phyloP scores from a whole-genome alignment of 2,797 vertebrate species.

The Phyllotis vaccarum region DNA sequence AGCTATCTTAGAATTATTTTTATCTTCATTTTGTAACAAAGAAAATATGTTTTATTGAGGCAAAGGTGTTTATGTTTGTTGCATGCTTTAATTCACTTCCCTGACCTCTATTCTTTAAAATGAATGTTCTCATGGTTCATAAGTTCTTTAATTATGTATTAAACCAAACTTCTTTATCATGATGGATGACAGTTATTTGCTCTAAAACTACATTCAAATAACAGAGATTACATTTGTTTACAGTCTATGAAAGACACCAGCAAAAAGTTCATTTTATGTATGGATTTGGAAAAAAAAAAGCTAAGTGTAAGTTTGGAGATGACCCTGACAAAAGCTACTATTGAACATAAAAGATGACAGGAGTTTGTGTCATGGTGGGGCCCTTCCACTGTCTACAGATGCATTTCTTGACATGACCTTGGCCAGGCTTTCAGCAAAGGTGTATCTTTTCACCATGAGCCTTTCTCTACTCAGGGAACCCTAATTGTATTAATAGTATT shows the following conservation, averaged over 20 bases:
- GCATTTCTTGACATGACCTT: not conserved
- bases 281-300: not conserved
- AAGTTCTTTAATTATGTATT: not conserved
- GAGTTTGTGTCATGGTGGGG: not conserved
- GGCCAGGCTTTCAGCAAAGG: not conserved
- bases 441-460: not conserved
- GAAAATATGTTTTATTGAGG: not conserved
- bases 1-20: not conserved
- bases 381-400: not conserved
- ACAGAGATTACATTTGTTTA: not conserved
- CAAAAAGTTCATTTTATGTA: not conserved
- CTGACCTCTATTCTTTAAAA: not conserved
- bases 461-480: not conserved
- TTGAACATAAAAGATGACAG: not conserved
- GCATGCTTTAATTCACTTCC: not conserved
- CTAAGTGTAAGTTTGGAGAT: not conserved
- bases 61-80: not conserved
- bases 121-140: not conserved
- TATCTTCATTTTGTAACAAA: not conserved
- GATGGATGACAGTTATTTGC: not conserved
- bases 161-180: not conserved
- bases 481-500: not conserved
- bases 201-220: not conserved
- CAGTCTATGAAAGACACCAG: not conserved
- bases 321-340: not conserved